Evolutionary conservation across 2,888 invertebrate species (phyloP).

Genomic region (Hypomecis atomaria): DNA sequence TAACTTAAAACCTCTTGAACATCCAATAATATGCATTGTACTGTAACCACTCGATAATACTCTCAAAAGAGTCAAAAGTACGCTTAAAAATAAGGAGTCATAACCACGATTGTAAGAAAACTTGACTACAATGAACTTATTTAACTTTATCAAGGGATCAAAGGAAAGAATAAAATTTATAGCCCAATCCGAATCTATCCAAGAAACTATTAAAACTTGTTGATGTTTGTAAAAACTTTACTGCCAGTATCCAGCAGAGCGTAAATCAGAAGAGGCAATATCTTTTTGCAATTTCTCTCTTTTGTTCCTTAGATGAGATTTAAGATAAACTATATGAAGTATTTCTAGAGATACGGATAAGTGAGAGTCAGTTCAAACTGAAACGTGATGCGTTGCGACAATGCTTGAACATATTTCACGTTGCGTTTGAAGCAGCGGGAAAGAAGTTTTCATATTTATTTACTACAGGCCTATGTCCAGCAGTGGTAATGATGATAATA

Average conservation of each 20-base stretch:
- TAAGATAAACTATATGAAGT: slow-evolving; percentile 12
- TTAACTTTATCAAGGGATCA: neutral
- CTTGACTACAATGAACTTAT: neutral
- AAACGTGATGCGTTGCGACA: no score
- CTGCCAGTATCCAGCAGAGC: slow-evolving; percentile 1
- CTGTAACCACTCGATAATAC: no score
- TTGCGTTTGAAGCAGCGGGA: no score
- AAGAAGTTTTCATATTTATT: no score
- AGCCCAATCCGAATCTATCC: slow-evolving; percentile 22
- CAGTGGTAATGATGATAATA: no score
- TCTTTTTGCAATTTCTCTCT: slow-evolving; percentile 12
- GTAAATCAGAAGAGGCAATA: slow-evolving; percentile 19
- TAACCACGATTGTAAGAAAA: neutral
- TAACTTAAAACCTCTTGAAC: no score
- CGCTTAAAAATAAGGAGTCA: no score
- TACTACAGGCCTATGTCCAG: no score
- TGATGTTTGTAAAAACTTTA: slow-evolving; percentile 22
- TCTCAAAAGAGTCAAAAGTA: no score
- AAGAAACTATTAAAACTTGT: slow-evolving; percentile 23
- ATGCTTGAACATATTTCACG: no score
- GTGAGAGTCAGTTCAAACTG: no score
- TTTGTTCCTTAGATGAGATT: slow-evolving; percentile 14
- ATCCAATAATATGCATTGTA: no score
- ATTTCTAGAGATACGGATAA: neutral
- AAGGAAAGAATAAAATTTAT: slow-evolving; percentile 27